Conservation (phyloP, 2,888 invertebrate genomes). For the Mactromeris polynyma region DNA sequence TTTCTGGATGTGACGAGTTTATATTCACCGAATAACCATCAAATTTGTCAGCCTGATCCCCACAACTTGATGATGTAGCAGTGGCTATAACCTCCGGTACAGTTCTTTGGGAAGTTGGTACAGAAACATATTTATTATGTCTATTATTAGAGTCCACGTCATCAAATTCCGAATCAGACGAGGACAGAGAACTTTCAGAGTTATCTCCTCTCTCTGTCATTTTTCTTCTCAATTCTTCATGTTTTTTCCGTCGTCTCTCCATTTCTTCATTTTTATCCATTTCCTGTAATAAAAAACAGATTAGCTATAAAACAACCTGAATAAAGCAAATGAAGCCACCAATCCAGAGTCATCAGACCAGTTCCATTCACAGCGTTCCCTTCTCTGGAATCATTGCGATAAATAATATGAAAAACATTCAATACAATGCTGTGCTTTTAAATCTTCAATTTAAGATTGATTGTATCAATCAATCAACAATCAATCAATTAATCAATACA, state of each 20-base stretch:
- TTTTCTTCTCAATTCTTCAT: constrained; percentile 78
- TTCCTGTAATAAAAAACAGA: constrained; percentile 64
- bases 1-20: constrained; percentile 65
- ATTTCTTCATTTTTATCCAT: constrained; percentile 73
- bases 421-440: no score
- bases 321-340: not conserved
- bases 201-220: constrained; percentile 72
- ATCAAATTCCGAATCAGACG: constrained; percentile 11
- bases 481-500: not conserved
- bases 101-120: not conserved
- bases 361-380: no score
- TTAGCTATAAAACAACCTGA: not conserved
- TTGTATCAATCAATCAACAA: not conserved
- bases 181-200: constrained; percentile 22
- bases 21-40: constrained; percentile 64
- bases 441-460: no score
- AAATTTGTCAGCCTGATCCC: constrained; percentile 47
- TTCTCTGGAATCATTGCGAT: no score
- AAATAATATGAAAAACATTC: no score
- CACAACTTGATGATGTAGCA: not conserved
- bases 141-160: constrained; percentile 18
- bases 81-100: not conserved
- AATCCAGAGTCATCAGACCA: no score
- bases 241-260: constrained; percentile 77
- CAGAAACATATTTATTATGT: not conserved